Evolutionary conservation across 2,888 invertebrate species (phyloP).

Genomic region (Trichacis sp.): DNA sequence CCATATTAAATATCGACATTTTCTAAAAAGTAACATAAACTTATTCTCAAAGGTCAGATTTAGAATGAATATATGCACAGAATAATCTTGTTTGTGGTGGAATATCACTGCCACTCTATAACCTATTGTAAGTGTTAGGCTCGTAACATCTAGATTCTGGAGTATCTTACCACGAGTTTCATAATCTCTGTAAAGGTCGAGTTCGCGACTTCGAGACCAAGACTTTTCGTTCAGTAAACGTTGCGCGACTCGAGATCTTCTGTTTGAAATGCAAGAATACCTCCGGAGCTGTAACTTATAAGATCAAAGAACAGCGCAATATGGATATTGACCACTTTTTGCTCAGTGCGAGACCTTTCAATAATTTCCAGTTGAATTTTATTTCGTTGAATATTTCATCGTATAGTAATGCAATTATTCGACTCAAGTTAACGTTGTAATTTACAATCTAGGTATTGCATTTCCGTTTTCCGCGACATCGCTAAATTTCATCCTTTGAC

Average conservation of each 20-base stretch:
- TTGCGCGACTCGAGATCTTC: slow-evolving; percentile 25
- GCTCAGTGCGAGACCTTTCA: slow-evolving; percentile 29
- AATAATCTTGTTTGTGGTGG: no score
- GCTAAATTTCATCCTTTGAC: no score
- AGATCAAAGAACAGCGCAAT: slow-evolving; percentile 31
- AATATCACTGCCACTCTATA: not conserved
- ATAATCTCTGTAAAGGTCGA: slow-evolving; percentile 54
- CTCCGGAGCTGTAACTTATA: slow-evolving; percentile 41
- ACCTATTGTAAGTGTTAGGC: slow-evolving; percentile 11
- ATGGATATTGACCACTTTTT: slow-evolving; percentile 29
- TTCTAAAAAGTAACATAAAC: no score
- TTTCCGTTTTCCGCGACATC: no score
- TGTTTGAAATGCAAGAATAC: slow-evolving; percentile 43
- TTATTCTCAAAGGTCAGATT: no score
- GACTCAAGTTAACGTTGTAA: no score
- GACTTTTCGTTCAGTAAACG: slow-evolving; percentile 42
- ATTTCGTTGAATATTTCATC: slow-evolving; percentile 12
- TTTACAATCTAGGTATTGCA: no score
- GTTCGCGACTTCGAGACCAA: slow-evolving; percentile 51
- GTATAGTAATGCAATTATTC: not conserved
- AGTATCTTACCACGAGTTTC: slow-evolving; percentile 31
- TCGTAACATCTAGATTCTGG: slow-evolving; percentile 22
- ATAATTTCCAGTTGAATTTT: slow-evolving; percentile 12
- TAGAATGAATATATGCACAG: no score
- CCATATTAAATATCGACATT: no score